Conservation (phyloP, 2,888 invertebrate genomes). For the Stenoptilia bipunctidactyla region DNA sequence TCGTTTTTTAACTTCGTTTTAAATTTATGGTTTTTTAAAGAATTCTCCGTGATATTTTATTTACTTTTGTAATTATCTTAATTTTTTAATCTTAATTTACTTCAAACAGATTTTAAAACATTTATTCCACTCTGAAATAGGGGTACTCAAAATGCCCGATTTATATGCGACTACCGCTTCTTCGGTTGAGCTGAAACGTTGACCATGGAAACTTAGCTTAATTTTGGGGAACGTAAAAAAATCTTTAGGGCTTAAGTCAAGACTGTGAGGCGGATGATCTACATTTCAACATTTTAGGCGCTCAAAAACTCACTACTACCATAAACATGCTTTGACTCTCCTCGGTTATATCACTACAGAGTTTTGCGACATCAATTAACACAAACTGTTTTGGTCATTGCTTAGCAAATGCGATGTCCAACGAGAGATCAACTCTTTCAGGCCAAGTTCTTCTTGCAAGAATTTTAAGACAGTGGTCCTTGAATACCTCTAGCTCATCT, state of each 20-base stretch:
- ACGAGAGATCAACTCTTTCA: no score
- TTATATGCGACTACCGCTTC: conserved; percentile 14
- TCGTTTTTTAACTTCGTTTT: no score
- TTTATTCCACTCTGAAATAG: conserved; percentile 12
- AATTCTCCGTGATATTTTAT: conserved; percentile 6
- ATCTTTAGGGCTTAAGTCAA: conserved; percentile 8
- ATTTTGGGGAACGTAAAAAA: conserved; percentile 12
- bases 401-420: no score
- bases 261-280: conserved; percentile 9
- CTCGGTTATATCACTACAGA: no score
- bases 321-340: no score
- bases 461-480: no score
- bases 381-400: no score
- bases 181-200: conserved; percentile 12
- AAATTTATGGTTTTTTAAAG: conserved; percentile 9
- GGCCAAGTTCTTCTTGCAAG: no score
- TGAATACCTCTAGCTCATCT: no score
- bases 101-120: conserved; percentile 11
- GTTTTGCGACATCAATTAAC: no score
- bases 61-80: conserved; percentile 9
- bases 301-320: conserved; percentile 11
- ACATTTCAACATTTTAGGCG: conserved; percentile 7
- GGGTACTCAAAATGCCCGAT: conserved; percentile 12
- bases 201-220: conserved; percentile 14
- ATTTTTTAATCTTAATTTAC: no score